A percentile compares a stretch with the other conserved stretches of the same genome.
Conservation (phyloP, 2,888 invertebrate species). For the Metopia argyrocephala region DNA sequence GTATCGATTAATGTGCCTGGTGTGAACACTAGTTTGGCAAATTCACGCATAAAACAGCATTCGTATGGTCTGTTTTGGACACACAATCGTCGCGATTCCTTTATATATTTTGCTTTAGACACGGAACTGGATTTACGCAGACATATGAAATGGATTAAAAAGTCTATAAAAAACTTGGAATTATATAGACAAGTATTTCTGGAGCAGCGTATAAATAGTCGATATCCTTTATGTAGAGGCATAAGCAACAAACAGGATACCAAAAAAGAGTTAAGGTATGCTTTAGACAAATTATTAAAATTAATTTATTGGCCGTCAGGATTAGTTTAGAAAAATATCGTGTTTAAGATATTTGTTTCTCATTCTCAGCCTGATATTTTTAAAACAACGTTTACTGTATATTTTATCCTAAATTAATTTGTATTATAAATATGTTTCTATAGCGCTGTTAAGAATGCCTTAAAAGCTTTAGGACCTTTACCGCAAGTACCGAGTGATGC, state of each 20-base stretch:
- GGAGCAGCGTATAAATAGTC: slow-evolving; percentile 74
- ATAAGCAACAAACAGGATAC: background rate
- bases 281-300: too few species aligned
- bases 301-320: too few species aligned
- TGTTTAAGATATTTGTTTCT: too few species aligned
- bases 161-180: slow-evolving; percentile 78
- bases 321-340: too few species aligned
- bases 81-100: slow-evolving; percentile 77
- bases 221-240: slow-evolving; percentile 65
- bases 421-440: background rate
- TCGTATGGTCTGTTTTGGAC: slow-evolving; percentile 78
- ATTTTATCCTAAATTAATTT: too few species aligned
- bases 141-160: slow-evolving; percentile 78
- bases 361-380: too few species aligned
- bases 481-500: slow-evolving; percentile 74
- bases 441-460: slow-evolving; percentile 68
- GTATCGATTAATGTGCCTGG: slow-evolving; percentile 78
- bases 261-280: slow-evolving; percentile 55
- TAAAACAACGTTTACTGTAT: too few species aligned
- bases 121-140: slow-evolving; percentile 74
- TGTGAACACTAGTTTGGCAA: slow-evolving; percentile 75
- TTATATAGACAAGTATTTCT: slow-evolving; percentile 76
- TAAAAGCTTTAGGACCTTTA: slow-evolving; percentile 74
- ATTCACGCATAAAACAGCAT: slow-evolving; percentile 76
- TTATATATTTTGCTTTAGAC: slow-evolving; percentile 77